phyloP scores from a whole-genome alignment of 2,113 vertebrate genomes.

The Phalacrocorax brasilianus region DNA sequence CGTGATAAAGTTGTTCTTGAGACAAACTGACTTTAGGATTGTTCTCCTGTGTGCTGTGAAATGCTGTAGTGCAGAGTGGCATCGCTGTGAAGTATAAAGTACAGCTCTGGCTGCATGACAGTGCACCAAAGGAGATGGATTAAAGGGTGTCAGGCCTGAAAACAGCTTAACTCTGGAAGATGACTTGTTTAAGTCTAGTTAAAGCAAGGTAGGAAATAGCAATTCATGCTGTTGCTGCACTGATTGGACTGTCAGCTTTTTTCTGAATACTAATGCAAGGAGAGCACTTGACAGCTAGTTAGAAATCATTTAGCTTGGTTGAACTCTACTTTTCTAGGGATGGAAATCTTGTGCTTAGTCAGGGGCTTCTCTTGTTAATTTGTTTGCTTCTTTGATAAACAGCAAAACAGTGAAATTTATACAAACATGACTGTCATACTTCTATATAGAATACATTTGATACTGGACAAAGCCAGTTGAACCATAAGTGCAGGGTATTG shows the following conservation, averaged over 20 bases:
- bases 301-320: background rate
- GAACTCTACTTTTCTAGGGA: background rate
- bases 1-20: slow-evolving; percentile 13
- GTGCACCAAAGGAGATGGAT: background rate
- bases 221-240: background rate
- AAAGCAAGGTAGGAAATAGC: background rate
- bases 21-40: background rate
- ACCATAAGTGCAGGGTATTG: background rate
- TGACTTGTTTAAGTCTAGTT: background rate
- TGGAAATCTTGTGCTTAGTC: background rate
- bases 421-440: background rate
- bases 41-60: background rate
- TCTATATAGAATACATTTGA: background rate
- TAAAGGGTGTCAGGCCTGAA: background rate
- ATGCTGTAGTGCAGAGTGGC: background rate
- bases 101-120: background rate
- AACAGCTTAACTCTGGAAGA: background rate
- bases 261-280: background rate
- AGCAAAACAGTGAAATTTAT: background rate
- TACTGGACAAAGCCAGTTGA: background rate
- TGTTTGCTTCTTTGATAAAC: too few relatives aligned
- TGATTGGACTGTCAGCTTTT: background rate
- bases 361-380: background rate
- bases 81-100: background rate
- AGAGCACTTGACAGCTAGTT: background rate